Conservation (phyloP, 2,888 invertebrate species). For the Argyresthia albistria region DNA sequence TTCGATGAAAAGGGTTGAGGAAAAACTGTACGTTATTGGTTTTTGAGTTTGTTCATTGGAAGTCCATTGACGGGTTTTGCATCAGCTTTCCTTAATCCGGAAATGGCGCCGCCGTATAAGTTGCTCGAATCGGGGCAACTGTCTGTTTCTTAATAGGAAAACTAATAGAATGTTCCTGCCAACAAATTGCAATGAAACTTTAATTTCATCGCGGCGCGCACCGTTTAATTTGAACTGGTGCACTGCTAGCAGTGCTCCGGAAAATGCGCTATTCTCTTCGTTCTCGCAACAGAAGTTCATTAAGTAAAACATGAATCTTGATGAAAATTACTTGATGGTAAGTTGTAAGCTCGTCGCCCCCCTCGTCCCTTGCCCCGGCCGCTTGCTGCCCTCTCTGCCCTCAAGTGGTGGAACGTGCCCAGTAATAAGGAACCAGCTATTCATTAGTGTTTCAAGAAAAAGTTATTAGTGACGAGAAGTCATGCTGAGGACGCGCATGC, state of each 20-base stretch:
- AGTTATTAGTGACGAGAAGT: slow-evolving; percentile 53
- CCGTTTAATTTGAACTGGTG: slow-evolving; percentile 3
- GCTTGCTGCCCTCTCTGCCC: slow-evolving; percentile 12
- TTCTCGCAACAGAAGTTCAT: slow-evolving; percentile 25
- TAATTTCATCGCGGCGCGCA: not conserved
- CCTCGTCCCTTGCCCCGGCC: slow-evolving; percentile 15
- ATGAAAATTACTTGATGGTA: slow-evolving; percentile 52
- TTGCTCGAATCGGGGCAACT: not conserved
- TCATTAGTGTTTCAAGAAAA: slow-evolving; percentile 69
- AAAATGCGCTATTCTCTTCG: slow-evolving; percentile 8
- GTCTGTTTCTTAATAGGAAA: not conserved
- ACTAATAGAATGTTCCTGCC: not conserved
- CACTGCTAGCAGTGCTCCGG: not conserved
- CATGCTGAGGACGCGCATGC: slow-evolving; percentile 49
- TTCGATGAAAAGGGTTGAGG: not conserved
- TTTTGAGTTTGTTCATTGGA: not conserved
- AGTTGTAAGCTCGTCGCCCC: slow-evolving; percentile 42
- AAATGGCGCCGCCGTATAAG: not conserved
- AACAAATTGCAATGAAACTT: not conserved
- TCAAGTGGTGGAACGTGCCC: slow-evolving; percentile 58
- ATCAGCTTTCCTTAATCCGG: slow-evolving; percentile 1
- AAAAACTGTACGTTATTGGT: not conserved
- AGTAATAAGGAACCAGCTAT: slow-evolving; percentile 61
- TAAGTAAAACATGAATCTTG: slow-evolving; percentile 39
- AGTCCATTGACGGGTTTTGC: slow-evolving; percentile 1